These are phyloP conservation scores for Scelioninae gen. 1 DNA, from an alignment of 2,888 invertebrate genomes.

Conservation along the genomic window DNA sequence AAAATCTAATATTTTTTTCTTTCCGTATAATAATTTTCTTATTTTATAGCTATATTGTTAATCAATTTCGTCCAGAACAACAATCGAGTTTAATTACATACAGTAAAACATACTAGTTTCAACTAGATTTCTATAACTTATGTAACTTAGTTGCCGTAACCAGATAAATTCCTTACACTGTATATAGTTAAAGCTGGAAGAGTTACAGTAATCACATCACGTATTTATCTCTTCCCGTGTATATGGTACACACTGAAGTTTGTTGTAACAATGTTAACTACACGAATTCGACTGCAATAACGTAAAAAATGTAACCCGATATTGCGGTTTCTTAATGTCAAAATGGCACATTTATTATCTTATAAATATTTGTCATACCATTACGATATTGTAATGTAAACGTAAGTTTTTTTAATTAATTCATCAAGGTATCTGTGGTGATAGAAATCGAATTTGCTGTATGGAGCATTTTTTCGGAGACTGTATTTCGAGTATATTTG, in stretches of 20 bases:
- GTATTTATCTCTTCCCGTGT: constrained; percentile 25
- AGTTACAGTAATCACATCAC: constrained; percentile 59
- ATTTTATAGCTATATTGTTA: not conserved
- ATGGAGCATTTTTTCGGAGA: no score
- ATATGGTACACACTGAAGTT: no score
- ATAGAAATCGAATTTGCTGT: no score
- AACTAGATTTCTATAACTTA: constrained; percentile 57
- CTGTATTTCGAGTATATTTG: no score
- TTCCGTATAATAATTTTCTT: no score
- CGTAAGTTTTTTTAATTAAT: constrained; percentile 42
- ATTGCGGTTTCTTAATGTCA: constrained; percentile 57
- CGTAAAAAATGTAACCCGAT: constrained; percentile 55
- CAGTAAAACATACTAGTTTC: constrained; percentile 39
- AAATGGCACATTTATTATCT: constrained; percentile 53
- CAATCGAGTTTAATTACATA: constrained; percentile 17
- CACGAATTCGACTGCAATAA: constrained; percentile 55
- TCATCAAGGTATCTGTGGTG: constrained; percentile 2
- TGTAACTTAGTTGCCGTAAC: constrained; percentile 47
- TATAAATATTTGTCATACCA: constrained; percentile 52
- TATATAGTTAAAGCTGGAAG: constrained; percentile 46
- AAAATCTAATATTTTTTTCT: no score
- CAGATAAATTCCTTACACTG: constrained; percentile 43
- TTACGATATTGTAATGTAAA: constrained; percentile 39
- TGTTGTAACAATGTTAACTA: constrained; percentile 22
- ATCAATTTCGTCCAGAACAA: not conserved